These are phyloP conservation scores for Mycalesis mineus DNA, from an alignment of 2,888 invertebrate species.

Conservation along the genomic window DNA sequence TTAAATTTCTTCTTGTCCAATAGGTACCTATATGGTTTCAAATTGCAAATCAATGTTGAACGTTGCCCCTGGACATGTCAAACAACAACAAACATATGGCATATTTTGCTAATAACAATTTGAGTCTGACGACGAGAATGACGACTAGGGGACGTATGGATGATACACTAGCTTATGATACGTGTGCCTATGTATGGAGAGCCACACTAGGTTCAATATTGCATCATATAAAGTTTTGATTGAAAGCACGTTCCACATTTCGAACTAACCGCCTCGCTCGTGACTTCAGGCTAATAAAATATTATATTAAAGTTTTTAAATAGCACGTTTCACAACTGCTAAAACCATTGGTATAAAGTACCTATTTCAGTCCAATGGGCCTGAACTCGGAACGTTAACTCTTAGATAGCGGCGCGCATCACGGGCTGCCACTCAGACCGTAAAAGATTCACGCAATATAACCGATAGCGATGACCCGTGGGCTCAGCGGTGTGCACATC, in stretches of 20 bases:
- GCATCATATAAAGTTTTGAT: not conserved
- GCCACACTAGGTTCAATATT: not conserved
- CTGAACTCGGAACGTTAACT: not conserved
- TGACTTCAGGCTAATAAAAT: not conserved
- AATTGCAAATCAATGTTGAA: too few relatives aligned
- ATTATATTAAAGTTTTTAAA: not conserved
- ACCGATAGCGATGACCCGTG: not conserved
- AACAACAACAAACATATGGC: too few relatives aligned
- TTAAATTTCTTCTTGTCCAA: too few relatives aligned
- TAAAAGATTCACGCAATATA: not conserved
- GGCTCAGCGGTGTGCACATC: constrained; percentile 11
- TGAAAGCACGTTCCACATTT: constrained; percentile 1
- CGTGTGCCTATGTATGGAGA: not conserved
- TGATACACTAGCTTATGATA: too few relatives aligned
- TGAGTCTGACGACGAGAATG: too few relatives aligned
- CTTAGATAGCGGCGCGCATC: not conserved
- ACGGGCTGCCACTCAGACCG: not conserved
- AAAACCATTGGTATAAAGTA: not conserved
- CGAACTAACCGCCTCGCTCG: not conserved
- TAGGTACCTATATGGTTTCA: too few relatives aligned
- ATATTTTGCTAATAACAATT: too few relatives aligned
- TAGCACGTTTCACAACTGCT: not conserved
- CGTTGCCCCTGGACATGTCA: too few relatives aligned
- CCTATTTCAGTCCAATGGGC: not conserved
- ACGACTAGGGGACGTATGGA: not conserved